Evolutionary conservation across 1,140 invertebrate species (phyloP), one percentile per base, ranked within the genome.

Genomic region (Drosophila arawakana): DNA sequence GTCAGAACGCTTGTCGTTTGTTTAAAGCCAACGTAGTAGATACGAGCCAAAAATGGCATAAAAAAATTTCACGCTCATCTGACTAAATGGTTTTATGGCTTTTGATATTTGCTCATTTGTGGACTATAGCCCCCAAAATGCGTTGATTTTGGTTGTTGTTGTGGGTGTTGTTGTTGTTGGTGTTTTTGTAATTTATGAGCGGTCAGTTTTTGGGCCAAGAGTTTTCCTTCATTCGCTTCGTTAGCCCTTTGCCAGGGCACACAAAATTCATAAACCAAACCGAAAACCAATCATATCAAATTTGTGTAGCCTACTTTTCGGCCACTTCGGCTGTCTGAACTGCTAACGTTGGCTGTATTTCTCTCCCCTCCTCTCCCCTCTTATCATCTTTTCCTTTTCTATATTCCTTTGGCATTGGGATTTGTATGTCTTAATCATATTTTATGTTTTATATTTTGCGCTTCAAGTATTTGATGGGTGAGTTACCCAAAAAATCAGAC

Each of bases 51-150:
- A 75, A 73, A 18, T 46, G 54, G 13, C 73, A 68, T 55, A 60
- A 46, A 58, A 58, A 67, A 88, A 88, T 82, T 86, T 86, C 82
- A 86, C 83, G 82, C 82, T 86, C 73, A 88, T 86, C 82, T 86
- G 76, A 66, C 83, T 86, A 86, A 86, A 86, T 82, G 83, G 83
- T 88, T 86, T 86, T 86, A 86, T 86, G 68, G 82, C 76, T 82
- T 81, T 71, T 74, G 76, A 88, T 88, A 79, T 88, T 86, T 84
- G 82, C 82, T 85, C 81, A 85, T 85, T 85, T 86, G 81, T 78
- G 77, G 25, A 30, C 25, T 30, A 30, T 80, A 69, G 62, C 59
- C 18, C 41, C 73, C 49, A 57, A 60, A 60, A 76, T 78, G 63
- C 67, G 70, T 72, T 78, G 81, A 84, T 85, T 78, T 78, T 57